Conservation (phyloP, 2,113 vertebrate genomes). For the Cepphus grylle region DNA sequence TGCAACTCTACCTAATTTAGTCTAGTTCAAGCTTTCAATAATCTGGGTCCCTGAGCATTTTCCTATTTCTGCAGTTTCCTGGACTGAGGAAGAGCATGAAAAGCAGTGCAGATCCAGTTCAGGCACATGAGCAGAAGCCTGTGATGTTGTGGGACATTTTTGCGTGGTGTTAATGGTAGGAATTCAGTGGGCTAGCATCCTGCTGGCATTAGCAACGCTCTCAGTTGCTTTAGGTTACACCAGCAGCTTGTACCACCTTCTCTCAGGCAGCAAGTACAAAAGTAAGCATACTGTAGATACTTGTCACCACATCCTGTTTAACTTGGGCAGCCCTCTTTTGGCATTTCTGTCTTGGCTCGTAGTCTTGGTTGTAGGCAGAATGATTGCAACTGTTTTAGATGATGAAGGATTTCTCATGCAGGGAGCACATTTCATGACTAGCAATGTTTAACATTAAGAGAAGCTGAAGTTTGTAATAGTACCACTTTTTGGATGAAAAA, state of each 20-base stretch:
- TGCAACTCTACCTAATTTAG: background rate
- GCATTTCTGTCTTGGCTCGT: background rate
- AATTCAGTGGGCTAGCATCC: background rate
- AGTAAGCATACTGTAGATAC: background rate
- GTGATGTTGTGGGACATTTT: background rate
- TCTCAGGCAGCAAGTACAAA: background rate
- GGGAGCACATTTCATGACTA: background rate
- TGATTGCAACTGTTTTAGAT: background rate
- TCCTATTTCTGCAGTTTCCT: background rate
- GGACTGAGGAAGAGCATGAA: background rate
- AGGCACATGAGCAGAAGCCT: background rate
- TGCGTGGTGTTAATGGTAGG: background rate
- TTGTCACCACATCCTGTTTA: background rate
- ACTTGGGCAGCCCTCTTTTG: background rate
- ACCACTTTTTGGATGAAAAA: background rate
- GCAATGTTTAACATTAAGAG: background rate
- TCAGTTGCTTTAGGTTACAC: background rate
- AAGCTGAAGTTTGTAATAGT: background rate
- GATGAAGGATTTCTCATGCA: background rate
- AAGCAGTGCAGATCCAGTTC: background rate
- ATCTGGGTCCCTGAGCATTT: background rate
- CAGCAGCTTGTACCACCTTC: background rate
- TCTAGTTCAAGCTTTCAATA: background rate
- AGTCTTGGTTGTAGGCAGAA: background rate
- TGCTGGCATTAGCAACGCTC: background rate